phyloP scores from a whole-genome alignment of 2,113 vertebrate genomes.

The Pterocles orientalis region DNA sequence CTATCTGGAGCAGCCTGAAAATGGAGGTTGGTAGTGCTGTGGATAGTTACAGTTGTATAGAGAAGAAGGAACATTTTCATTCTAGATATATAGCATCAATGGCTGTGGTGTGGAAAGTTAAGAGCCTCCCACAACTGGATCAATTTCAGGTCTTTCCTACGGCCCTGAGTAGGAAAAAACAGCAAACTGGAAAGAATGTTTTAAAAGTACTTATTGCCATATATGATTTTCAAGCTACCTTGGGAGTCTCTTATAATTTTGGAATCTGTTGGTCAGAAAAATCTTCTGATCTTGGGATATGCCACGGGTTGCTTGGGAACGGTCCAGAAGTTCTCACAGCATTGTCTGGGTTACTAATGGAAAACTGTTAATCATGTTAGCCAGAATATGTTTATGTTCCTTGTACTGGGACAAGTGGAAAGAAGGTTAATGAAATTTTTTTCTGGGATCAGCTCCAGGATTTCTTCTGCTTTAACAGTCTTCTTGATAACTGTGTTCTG shows the following conservation, averaged over 20 bases:
- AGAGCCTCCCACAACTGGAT: not conserved
- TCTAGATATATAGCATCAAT: not conserved
- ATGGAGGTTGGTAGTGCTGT: not conserved
- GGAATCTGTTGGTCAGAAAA: slow-evolving; percentile 1
- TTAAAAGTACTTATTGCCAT: not conserved
- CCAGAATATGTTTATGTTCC: slow-evolving; percentile 9
- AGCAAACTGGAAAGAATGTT: not conserved
- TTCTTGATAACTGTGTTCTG: slow-evolving; percentile 2
- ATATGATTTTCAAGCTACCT: not conserved
- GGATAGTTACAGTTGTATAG: not conserved
- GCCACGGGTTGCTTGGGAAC: not conserved
- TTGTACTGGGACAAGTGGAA: not conserved
- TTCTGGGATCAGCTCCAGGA: slow-evolving; percentile 21
- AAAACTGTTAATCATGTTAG: slow-evolving; percentile 17
- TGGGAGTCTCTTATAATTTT: not conserved
- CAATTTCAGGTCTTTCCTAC: not conserved
- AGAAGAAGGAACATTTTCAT: not conserved
- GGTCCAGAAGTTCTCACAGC: slow-evolving; percentile 14
- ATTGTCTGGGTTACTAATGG: not conserved
- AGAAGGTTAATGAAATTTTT: slow-evolving; percentile 9
- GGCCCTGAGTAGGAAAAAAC: not conserved
- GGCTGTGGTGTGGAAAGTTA: not conserved
- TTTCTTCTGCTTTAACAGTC: not conserved
- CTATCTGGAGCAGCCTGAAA: not conserved
- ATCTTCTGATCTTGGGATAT: slow-evolving; percentile 24